Evolutionary conservation across 2,113 vertebrate species (phyloP).

Genomic region (Diphyllodes magnificus): DNA sequence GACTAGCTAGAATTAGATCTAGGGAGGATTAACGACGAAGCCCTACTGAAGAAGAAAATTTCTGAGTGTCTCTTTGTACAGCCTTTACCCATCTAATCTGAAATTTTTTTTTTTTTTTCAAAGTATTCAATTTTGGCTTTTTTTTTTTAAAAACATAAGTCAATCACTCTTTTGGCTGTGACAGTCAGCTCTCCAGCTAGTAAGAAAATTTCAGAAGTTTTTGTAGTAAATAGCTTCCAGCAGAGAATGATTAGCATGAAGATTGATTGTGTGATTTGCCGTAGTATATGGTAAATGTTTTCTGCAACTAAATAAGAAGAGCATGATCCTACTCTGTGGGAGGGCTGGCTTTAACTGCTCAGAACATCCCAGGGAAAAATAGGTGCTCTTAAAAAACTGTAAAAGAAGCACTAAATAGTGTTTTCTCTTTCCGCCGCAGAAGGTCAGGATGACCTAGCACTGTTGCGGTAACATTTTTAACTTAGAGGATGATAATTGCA

Average conservation of each 20-base stretch:
- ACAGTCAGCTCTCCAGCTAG: neutral
- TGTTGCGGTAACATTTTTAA: neutral
- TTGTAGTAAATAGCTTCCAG: conserved; percentile 50
- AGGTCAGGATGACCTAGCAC: conserved; percentile 51
- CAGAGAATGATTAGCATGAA: conserved; percentile 60
- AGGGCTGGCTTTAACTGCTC: conserved; percentile 8
- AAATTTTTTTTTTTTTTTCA: too few relatives aligned
- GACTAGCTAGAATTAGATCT: neutral
- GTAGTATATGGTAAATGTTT: conserved; percentile 32
- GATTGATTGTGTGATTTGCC: conserved; percentile 40
- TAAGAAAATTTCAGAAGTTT: conserved; percentile 39
- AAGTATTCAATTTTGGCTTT: neutral
- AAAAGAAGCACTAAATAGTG: conserved; percentile 5
- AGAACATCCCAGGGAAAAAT: neutral
- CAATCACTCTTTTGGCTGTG: neutral
- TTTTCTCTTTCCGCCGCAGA: neutral
- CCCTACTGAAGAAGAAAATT: neutral
- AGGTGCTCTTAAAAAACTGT: neutral
- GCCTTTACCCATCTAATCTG: neutral
- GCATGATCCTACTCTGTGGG: neutral
- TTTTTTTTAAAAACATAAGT: neutral
- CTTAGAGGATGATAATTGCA: neutral
- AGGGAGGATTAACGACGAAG: neutral
- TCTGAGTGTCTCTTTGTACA: neutral
- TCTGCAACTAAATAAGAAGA: conserved; percentile 17